These are phyloP conservation scores for Hofmannophila pseudospretella DNA, from an alignment of 2,888 invertebrate species.

Conservation along the genomic window DNA sequence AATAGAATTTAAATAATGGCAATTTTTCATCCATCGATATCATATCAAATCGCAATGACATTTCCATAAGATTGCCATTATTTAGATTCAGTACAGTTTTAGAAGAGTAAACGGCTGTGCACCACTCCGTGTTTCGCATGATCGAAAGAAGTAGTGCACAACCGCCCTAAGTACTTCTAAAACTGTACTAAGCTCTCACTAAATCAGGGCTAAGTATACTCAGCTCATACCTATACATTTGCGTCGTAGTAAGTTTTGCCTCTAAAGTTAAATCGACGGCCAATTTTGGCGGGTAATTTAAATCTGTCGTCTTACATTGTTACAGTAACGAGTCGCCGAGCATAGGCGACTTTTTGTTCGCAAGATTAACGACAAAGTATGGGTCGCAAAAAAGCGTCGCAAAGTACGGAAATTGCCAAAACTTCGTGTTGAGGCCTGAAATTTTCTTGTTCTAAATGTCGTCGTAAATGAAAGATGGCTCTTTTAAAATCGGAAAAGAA, in stretches of 20 bases:
- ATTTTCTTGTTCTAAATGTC: slow-evolving; percentile 75
- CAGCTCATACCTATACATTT: too few species aligned
- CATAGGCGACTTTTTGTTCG: slow-evolving; percentile 66
- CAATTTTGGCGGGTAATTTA: slow-evolving; percentile 49
- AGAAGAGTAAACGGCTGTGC: too few species aligned
- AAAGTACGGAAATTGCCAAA: slow-evolving; percentile 73
- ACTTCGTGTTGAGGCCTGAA: slow-evolving; percentile 72
- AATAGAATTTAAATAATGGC: too few species aligned
- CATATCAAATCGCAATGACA: too few species aligned
- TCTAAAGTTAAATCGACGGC: slow-evolving; percentile 3
- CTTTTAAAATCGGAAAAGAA: slow-evolving; percentile 75
- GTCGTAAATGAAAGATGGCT: slow-evolving; percentile 75
- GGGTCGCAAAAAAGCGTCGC: slow-evolving; percentile 69
- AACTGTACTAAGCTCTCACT: too few species aligned
- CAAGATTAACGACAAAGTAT: slow-evolving; percentile 74
- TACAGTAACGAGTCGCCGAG: slow-evolving; percentile 52
- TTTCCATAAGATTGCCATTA: too few species aligned
- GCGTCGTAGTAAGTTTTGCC: background rate
- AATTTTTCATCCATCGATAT: too few species aligned
- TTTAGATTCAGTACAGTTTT: too few species aligned
- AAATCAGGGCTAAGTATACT: too few species aligned
- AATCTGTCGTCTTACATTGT: slow-evolving; percentile 59
- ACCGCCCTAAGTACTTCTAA: too few species aligned
- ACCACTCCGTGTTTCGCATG: too few species aligned
- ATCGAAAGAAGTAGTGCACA: too few species aligned